Evolutionary conservation across 2,888 invertebrate genomes (phyloP), one percentile per base, ranked within the genome.

Genomic region (Agrilus cyanescens): DNA sequence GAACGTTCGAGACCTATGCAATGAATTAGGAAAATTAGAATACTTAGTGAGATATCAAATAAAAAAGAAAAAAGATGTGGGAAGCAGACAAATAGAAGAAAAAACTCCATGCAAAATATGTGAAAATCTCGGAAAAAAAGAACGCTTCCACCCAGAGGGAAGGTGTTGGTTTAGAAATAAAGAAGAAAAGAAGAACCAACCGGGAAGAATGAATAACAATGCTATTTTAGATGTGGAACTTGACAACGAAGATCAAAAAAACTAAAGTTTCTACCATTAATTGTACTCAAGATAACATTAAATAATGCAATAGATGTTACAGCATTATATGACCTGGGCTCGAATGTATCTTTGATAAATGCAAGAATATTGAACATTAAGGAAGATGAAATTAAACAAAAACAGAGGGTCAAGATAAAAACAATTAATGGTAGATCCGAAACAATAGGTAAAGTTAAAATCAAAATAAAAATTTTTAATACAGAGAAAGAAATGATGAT

Each of bases 171-270:
- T 35, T 34, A 45, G 38, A 7, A 30, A 37, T 8, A 45, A 41
- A 46, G 15, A 33, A 30, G 45, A 36, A 44, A 12, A 29, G 20
- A 15, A 41, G 6, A 12, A 37, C 15, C 40, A 41, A 13, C 41
- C 14, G 15, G 31, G 37, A 14, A 30, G 5, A 25, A 30, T 34
- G 33, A 45, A 36, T 41, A 15, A 25, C 15, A 37, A 37, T 4
- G 45, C 36, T 12, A 46, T 34, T 16, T 44, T 46, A 32, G 44
- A 33, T 12, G 46, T 43, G 56, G 57, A 48, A 51, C 8, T 5
- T 7, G 8, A 8, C 7, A 8, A 18, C 7, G 15, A 14, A 40
- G 29, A 44, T 32, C 43, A 8, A 46, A 48, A 48, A 46, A 48
- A 48, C 48, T 43, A 44, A 30, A 29, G 6, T 8, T 41, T 4